Evolutionary conservation across 2,888 invertebrate species (phyloP), one percentile per base, ranked within the genome.

Genomic region (Caenorhabditis plicata): DNA sequence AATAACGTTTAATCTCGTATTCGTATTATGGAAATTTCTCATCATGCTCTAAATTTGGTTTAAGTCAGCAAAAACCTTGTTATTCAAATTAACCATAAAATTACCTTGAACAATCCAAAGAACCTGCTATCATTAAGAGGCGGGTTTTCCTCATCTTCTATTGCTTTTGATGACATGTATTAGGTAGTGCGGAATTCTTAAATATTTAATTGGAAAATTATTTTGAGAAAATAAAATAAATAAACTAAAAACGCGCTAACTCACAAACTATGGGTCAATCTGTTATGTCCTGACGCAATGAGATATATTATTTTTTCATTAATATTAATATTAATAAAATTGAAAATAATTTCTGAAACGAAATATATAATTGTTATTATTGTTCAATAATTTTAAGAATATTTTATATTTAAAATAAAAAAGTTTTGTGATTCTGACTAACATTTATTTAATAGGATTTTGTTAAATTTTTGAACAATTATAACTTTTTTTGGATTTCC

Each of bases 81-180:
- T n/a, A n/a, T n/a, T n/a, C n/a, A n/a, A n/a, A n/a, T 15, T 2
- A 19, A n/a, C 2, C 11, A 15, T 20, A 20, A 11, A 31, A n/a
- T 41, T 40, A 57, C 57, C 35, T 61, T 61, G 45, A 61, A 61
- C 11, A 61, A 26, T 3, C 61, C 61, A 13, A 61, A 61, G 2
- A 61, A n/a, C 13, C 38, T 54, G 0, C 51, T 31, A 9, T 46
- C 51, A n/a, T 53, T 45, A 17, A 55, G 32, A 3, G 55, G 51
- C 3, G 61, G 61, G 31, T 61, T 61, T 17, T 61, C 61, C 11
- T 55, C 55, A 44, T 61, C 61, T 43, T 54, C 61, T 0, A 51
- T 20, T 40, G 46, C 15, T 35, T 45, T 45, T 45, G 9, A 8
- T 8, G 7, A 9, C n/a, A 8, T 36, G n/a, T 9, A 36, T 11